Percentiles rank a stretch among this genome's conserved stretches.
Evolutionary conservation across 2,888 invertebrate species (phyloP).

Genomic region (Gymnoscelis rufifasciata): DNA sequence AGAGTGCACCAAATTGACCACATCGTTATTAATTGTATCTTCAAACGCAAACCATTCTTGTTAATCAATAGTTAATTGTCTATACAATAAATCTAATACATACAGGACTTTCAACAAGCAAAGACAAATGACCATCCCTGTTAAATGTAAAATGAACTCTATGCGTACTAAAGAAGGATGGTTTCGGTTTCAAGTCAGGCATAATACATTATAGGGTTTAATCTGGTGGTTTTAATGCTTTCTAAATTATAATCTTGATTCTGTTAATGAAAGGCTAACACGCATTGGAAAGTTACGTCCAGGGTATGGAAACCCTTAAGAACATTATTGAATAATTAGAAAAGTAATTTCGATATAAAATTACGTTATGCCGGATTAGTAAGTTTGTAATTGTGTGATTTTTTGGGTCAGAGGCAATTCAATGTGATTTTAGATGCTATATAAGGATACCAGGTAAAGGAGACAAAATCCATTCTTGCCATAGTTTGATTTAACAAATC

Average conservation of each 20-base stretch:
- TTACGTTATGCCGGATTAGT: neutral
- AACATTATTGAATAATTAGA: constrained; percentile 30
- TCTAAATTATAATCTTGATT: constrained; percentile 42
- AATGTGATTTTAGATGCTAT: no score
- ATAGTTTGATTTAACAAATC: no score
- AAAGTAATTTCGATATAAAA: constrained; percentile 18
- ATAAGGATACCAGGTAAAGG: no score
- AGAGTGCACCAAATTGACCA: constrained; percentile 35
- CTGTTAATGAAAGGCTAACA: constrained; percentile 42
- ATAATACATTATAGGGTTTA: constrained; percentile 33
- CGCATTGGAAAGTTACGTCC: constrained; percentile 43
- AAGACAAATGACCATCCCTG: constrained; percentile 33
- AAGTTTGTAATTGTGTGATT: neutral
- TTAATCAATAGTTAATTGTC: constrained; percentile 60
- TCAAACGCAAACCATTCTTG: constrained; percentile 47
- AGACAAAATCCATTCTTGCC: no score
- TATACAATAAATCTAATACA: constrained; percentile 51
- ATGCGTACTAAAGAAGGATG: constrained; percentile 19
- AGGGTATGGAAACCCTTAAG: constrained; percentile 26
- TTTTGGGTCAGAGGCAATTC: no score
- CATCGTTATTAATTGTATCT: constrained; percentile 47
- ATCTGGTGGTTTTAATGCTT: constrained; percentile 44
- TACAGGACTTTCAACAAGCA: constrained; percentile 36
- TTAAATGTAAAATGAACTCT: constrained; percentile 27
- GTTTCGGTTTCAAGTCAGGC: constrained; percentile 9